Conservation (phyloP, 2,888 invertebrate genomes). For the Pristionchus arcanus region DNA sequence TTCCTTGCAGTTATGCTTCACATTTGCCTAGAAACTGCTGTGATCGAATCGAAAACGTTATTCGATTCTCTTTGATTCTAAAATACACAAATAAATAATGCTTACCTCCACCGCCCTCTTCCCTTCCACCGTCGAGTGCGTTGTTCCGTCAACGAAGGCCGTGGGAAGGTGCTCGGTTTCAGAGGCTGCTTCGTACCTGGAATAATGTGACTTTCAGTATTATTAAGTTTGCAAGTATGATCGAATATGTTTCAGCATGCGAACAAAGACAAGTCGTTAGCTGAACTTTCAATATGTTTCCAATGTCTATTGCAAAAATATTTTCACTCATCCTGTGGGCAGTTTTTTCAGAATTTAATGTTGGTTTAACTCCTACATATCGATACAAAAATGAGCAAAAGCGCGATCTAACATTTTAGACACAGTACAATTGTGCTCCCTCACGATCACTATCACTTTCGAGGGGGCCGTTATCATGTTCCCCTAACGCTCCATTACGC, state of each 20-base stretch:
- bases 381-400: too few species aligned
- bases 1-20: too few species aligned
- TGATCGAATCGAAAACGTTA: neutral
- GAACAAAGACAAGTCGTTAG: neutral
- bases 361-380: too few species aligned
- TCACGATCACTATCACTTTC: too few species aligned
- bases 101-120: slow-evolving; percentile 28
- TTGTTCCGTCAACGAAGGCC: slow-evolving; percentile 51
- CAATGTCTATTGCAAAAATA: neutral
- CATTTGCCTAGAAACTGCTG: too few species aligned
- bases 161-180: slow-evolving; percentile 48
- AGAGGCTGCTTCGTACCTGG: slow-evolving; percentile 55
- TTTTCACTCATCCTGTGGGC: neutral
- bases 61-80: neutral
- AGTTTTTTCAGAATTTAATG: neutral
- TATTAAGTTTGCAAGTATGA: neutral
- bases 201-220: neutral
- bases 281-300: too few species aligned
- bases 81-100: neutral
- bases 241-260: neutral
- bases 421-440: too few species aligned
- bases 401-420: too few species aligned
- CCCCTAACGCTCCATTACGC: too few species aligned
- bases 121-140: slow-evolving; percentile 43
- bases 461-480: too few species aligned